Conservation (phyloP, 1,140 invertebrate species). For the Ruditapes philippinarum region DNA sequence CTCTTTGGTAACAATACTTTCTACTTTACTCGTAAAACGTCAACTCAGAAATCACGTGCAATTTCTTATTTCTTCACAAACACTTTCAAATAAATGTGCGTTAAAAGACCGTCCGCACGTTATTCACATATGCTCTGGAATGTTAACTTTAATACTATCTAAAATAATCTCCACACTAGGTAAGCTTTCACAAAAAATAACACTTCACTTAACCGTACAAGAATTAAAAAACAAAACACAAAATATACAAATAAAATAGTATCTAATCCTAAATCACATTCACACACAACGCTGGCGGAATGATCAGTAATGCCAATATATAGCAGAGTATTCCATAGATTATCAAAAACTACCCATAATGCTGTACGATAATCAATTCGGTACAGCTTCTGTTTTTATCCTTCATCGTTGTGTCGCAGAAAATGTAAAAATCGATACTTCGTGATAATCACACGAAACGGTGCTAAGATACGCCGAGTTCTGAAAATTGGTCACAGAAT, state of each 20-base stretch:
- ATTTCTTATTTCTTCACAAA: too few species aligned
- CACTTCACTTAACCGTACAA: background rate
- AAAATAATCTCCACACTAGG: background rate
- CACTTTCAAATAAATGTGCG: background rate
- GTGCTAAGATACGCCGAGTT: conserved; percentile 28
- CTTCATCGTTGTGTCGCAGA: conserved; percentile 23
- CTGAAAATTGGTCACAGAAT: conserved; percentile 26
- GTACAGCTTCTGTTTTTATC: conserved; percentile 47
- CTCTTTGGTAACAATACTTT: too few species aligned
- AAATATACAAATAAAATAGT: conserved; percentile 29
- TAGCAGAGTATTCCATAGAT: conserved; percentile 14
- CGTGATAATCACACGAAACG: conserved; percentile 36
- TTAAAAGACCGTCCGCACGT: background rate
- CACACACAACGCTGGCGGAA: background rate
- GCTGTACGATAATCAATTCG: conserved; percentile 53
- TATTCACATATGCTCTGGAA: conserved; percentile 36
- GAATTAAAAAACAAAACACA: conserved; percentile 31
- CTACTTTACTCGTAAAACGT: too few species aligned
- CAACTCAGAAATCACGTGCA: too few species aligned
- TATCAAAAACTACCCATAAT: conserved; percentile 55
- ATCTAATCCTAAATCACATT: background rate
- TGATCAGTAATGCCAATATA: background rate
- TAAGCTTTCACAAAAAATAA: conserved; percentile 3
- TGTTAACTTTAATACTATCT: background rate
- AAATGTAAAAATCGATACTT: conserved; percentile 49